These are phyloP conservation scores for Emydocephalus ijimae DNA, from an alignment of 2,113 vertebrate genomes.

Conservation along the genomic window DNA sequence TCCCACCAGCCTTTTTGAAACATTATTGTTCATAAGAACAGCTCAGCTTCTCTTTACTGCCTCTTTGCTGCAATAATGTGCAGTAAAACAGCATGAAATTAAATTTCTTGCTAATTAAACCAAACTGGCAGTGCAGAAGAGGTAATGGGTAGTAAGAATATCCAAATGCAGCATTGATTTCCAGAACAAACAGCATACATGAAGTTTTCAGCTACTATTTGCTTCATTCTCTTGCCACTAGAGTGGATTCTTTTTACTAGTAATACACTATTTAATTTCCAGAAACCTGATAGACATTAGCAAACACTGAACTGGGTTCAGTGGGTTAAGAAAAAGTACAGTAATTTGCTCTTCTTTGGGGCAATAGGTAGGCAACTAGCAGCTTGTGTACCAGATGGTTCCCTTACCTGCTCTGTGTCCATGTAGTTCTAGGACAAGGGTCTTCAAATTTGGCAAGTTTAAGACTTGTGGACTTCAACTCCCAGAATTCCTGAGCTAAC, in stretches of 20 bases:
- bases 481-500: no score
- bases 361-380: background rate
- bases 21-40: background rate
- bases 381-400: background rate
- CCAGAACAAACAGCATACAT: background rate
- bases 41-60: background rate
- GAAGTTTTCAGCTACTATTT: background rate
- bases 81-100: constrained; percentile 25
- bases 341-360: background rate
- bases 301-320: no score
- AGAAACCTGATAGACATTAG: background rate
- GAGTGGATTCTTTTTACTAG: background rate
- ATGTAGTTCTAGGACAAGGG: no score
- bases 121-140: constrained; percentile 16
- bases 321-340: background rate
- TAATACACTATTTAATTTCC: background rate
- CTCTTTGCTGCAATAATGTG: constrained; percentile 26
- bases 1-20: constrained; percentile 12
- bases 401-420: background rate
- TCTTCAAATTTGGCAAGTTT: no score
- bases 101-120: constrained; percentile 20
- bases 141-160: constrained; percentile 25
- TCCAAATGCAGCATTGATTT: background rate
- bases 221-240: background rate
- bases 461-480: no score